Percentiles rank a stretch among this genome's conserved stretches.
Conservation (phyloP, 1,140 invertebrate species). For the Dendroctonus valens region DNA sequence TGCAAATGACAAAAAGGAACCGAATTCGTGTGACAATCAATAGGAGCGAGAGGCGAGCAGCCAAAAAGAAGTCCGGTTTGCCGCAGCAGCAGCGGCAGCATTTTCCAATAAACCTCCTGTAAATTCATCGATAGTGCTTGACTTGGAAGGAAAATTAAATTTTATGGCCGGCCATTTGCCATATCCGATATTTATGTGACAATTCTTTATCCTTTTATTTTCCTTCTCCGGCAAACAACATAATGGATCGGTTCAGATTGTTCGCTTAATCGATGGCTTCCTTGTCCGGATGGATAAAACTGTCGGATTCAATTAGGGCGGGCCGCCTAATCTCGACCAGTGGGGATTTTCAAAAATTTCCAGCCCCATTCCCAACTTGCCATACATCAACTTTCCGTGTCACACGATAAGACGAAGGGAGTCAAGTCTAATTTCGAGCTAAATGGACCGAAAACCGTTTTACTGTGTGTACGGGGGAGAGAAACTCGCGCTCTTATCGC, state of each 20-base stretch:
- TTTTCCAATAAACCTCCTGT: conserved; percentile 34
- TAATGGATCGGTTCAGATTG: conserved; percentile 2
- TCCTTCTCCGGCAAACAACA: conserved; percentile 1
- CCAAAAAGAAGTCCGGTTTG: conserved; percentile 27
- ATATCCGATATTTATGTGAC: conserved; percentile 37
- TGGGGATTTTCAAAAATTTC: too few relatives aligned
- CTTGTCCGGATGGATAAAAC: too few relatives aligned
- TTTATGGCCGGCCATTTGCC: conserved; percentile 37
- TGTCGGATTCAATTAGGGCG: too few relatives aligned
- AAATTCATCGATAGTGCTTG: conserved; percentile 35
- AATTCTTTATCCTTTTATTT: conserved; percentile 26
- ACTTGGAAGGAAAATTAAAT: conserved; percentile 38
- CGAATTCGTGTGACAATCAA: conserved; percentile 14
- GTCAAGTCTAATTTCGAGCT: too few relatives aligned
- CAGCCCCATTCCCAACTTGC: too few relatives aligned
- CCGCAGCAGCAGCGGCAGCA: conserved; percentile 24
- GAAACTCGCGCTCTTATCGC: too few relatives aligned
- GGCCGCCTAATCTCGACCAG: too few relatives aligned
- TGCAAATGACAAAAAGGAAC: too few relatives aligned
- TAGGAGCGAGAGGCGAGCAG: conserved; percentile 21
- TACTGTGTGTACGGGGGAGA: too few relatives aligned
- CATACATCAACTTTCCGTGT: too few relatives aligned
- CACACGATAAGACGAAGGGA: too few relatives aligned
- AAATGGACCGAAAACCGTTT: too few relatives aligned
- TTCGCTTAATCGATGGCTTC: background rate